Conservation (phyloP, 2,113 vertebrate species). For the Stigmatopora argus region DNA sequence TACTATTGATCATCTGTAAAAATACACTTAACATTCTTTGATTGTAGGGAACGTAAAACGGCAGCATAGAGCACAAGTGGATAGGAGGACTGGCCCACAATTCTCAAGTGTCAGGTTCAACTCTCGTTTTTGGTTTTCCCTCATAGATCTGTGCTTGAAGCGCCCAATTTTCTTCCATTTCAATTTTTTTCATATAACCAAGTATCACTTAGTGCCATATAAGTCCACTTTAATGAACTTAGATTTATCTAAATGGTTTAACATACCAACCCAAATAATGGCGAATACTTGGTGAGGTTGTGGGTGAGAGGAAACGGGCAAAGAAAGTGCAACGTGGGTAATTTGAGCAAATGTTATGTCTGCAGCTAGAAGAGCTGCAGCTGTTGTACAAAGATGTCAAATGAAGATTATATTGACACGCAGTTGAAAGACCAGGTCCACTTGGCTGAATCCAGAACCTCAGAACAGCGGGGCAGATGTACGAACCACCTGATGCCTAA, state of each 20-base stretch:
- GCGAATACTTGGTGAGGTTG: not conserved
- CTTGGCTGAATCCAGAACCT: not conserved
- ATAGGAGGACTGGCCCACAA: too few relatives aligned
- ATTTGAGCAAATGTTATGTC: constrained; percentile 4
- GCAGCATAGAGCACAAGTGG: not conserved
- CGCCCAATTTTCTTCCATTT: not conserved
- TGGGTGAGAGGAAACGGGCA: not conserved
- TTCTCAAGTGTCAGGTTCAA: not conserved
- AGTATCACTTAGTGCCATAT: not conserved
- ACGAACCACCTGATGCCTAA: not conserved
- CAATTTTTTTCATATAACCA: not conserved
- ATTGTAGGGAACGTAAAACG: not conserved
- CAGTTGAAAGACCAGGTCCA: not conserved
- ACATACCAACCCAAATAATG: not conserved
- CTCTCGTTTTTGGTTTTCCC: not conserved
- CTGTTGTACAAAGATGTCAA: not conserved
- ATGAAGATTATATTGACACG: not conserved
- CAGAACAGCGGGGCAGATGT: not conserved
- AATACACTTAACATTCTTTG: not conserved
- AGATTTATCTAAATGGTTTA: not conserved
- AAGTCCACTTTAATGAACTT: not conserved
- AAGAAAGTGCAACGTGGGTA: not conserved
- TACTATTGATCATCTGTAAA: not conserved
- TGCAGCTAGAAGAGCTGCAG: not conserved
- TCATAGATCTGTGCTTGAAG: not conserved